Base-by-base conservation (phyloP, 2,888 invertebrate genomes). In the Suillia variegata region DNA sequence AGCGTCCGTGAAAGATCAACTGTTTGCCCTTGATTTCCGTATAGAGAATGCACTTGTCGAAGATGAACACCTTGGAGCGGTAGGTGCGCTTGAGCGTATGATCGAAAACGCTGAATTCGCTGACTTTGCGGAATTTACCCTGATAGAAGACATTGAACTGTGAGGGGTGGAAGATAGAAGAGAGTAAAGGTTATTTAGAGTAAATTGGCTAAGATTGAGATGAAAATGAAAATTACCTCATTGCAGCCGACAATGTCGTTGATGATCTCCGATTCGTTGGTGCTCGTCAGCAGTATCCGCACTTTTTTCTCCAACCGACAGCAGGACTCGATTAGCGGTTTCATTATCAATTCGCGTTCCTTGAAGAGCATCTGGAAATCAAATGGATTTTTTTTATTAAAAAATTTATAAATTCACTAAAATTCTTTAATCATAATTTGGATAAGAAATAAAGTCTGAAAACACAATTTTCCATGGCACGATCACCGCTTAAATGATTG, bases 91-190 rank as follows among this genome's bases (percentile, higher is more conserved):
- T 77, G 0, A 73, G 63, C 17, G 70, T 78, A 48, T 76, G 71
- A 67, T 82, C 82, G 59, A 66, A 63, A 2, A 80, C 74, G 47
- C 74, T 70, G 42, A 82, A 81, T 58, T 82, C 80, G 63, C 73
- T 77, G 13, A 78, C 79, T 70, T 80, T 81, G 2, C 76, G 77
- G 59, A 82, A 82, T 64, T 77, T 80, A 33, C 82, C 82, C 67
- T 82, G 82, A 53, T 79, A 78, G 34, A 77, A 75, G 17, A 79
- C 76, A 62, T 82, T 80, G 55, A 82, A 78, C 82, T 82, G 65
- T 5, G 62, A 64, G 21, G 20, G 26, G 12, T 48, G 8, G 48
- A 13, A 0, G 56, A 57, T 17, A 12, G n/a, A 26, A 24, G 42
- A 45, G 38, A 45, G 22, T 20, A 45, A 13, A 26, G 24, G 34